Conservation (phyloP, 1,140 invertebrate species). For the Diorhabda carinulata region DNA sequence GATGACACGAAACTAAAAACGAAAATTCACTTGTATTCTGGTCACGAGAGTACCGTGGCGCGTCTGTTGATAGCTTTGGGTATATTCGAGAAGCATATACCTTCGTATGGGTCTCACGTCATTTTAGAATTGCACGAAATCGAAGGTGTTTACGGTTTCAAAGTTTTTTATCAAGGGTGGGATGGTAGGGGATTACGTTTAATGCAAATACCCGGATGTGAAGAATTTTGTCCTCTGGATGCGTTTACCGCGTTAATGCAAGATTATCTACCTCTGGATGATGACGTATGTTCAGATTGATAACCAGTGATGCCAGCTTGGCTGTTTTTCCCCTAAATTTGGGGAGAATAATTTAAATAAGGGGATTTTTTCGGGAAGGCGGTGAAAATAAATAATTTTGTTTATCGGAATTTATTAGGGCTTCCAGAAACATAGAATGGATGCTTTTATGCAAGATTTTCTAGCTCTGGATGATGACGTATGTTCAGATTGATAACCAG, state of each 20-base stretch:
- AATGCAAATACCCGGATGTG: slow-evolving; percentile 38
- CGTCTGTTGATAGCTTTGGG: slow-evolving; percentile 61
- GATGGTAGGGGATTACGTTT: slow-evolving; percentile 26
- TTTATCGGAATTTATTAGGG: too few relatives aligned
- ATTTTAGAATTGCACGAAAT: slow-evolving; percentile 34
- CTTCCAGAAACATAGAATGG: too few relatives aligned
- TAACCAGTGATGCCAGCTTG: not conserved
- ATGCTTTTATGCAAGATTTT: too few relatives aligned
- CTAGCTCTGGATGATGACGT: too few relatives aligned
- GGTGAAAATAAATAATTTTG: too few relatives aligned
- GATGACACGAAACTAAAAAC: slow-evolving; percentile 49
- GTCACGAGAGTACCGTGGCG: slow-evolving; percentile 70
- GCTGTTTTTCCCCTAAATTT: too few relatives aligned
- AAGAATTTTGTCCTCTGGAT: slow-evolving; percentile 42
- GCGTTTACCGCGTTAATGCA: slow-evolving; percentile 40
- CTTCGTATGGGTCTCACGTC: slow-evolving; percentile 52
- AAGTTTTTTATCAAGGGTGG: slow-evolving; percentile 39
- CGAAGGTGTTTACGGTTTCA: slow-evolving; percentile 27
- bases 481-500: too few relatives aligned
- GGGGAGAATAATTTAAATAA: too few relatives aligned
- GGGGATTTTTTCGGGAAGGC: too few relatives aligned
- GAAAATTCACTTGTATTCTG: slow-evolving; percentile 65
- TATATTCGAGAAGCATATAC: slow-evolving; percentile 63
- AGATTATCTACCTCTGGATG: slow-evolving; percentile 31
- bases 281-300: slow-evolving; percentile 24